A percentile compares a stretch with the other conserved stretches of the same genome.
These are phyloP conservation scores for Fulmarus glacialis DNA, from an alignment of 2,113 vertebrate species.

Conservation along the genomic window DNA sequence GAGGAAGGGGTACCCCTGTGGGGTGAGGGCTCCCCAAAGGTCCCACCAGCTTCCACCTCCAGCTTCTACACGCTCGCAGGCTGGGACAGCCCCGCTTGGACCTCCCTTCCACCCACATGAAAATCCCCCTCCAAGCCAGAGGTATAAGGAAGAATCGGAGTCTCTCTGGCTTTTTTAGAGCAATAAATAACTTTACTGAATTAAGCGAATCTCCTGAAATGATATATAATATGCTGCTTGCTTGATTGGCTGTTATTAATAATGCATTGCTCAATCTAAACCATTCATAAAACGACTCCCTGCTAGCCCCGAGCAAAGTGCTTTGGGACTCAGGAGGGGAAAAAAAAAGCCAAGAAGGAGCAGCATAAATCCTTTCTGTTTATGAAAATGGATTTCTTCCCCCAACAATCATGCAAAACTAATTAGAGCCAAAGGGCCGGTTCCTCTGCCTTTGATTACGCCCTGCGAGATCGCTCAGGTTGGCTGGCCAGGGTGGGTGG, in stretches of 20 bases:
- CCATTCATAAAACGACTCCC: conserved; percentile 31
- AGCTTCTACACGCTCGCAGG: background rate
- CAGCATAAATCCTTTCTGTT: conserved; percentile 26
- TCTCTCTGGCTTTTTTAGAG: background rate
- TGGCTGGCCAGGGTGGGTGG: background rate
- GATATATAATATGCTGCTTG: background rate
- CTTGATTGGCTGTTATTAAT: conserved; percentile 65
- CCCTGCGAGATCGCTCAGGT: background rate
- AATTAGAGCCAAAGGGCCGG: conserved; percentile 58
- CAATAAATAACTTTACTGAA: conserved; percentile 27
- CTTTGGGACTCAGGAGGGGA: background rate
- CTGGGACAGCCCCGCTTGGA: background rate
- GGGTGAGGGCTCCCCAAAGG: background rate
- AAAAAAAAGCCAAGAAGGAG: background rate
- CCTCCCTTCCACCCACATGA: background rate
- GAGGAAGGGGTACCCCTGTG: background rate
- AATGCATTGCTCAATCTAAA: conserved; percentile 59
- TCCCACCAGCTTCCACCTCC: background rate
- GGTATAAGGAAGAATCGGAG: background rate
- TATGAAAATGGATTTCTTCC: conserved; percentile 49
- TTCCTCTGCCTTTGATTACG: background rate
- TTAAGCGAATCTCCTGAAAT: conserved; percentile 49
- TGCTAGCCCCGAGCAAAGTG: conserved; percentile 32
- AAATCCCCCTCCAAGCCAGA: background rate
- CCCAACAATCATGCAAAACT: conserved; percentile 30